Evolutionary conservation across 1,140 invertebrate species (phyloP).

Genomic region (Saccostrea cuccullata): DNA sequence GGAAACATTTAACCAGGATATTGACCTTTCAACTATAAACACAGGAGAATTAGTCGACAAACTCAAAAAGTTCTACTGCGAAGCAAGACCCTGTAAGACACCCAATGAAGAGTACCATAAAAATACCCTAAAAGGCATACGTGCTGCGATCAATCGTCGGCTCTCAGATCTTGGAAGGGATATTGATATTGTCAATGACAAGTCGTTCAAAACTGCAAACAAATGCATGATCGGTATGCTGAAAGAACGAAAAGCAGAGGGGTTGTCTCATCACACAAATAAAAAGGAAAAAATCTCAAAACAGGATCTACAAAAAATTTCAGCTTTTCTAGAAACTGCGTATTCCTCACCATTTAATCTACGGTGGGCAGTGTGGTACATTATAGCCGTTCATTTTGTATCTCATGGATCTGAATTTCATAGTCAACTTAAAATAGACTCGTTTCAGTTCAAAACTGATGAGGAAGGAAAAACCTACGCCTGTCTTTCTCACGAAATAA

Average conservation of each 20-base stretch:
- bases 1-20: too few species aligned
- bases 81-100: neutral
- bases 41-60: neutral
- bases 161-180: neutral
- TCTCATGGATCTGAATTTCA: too few species aligned
- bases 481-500: too few species aligned
- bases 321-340: neutral
- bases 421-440: too few species aligned
- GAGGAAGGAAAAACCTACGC: too few species aligned
- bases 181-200: conserved; percentile 36
- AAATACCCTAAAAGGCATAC: conserved; percentile 19
- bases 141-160: neutral
- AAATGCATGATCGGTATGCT: conserved; percentile 1
- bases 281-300: neutral
- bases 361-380: too few species aligned
- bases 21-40: too few species aligned
- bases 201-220: conserved; percentile 13
- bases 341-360: too few species aligned
- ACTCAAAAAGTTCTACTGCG: conserved; percentile 33
- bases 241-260: neutral
- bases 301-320: too few species aligned
- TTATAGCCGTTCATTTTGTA: too few species aligned
- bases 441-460: too few species aligned
- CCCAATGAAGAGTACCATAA: neutral
- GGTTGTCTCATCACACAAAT: neutral